Conservation (phyloP, 53 echinoderm and acorn worm genomes). For the Paracentrotus lividus region DNA sequence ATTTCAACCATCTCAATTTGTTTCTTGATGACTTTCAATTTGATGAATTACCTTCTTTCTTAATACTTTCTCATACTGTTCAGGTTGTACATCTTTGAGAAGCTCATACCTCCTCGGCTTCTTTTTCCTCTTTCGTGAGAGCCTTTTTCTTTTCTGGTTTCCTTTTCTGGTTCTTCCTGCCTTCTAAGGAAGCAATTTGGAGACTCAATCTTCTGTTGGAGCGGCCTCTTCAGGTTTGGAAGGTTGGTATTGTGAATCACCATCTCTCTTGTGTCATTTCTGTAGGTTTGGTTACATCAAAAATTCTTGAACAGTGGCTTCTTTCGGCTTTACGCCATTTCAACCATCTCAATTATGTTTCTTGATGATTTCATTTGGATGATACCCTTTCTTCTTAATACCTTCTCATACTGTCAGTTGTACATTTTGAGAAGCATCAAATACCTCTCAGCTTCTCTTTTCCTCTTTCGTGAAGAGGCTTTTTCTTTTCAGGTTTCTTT, state of each 20-base stretch:
- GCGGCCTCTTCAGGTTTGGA: background rate
- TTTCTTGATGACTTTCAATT: conserved; percentile 67
- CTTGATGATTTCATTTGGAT: conserved; percentile 73
- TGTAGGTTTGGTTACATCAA: conserved; percentile 45
- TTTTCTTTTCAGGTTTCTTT: background rate
- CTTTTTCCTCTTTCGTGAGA: too few species aligned
- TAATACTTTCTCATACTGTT: conserved; percentile 69
- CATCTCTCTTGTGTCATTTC: conserved; percentile 60
- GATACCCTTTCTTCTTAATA: conserved; percentile 73
- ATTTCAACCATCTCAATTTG: conserved; percentile 50
- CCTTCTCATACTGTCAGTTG: conserved; percentile 77
- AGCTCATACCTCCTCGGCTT: conserved; percentile 3
- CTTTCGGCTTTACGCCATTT: conserved; percentile 71
- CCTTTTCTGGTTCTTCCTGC: too few species aligned
- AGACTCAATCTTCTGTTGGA: conserved; percentile 21
- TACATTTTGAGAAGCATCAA: conserved; percentile 86
- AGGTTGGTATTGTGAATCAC: background rate
- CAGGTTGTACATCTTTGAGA: conserved; percentile 40
- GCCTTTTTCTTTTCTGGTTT: conserved; percentile 34
- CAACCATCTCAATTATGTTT: conserved; percentile 79
- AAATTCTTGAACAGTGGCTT: conserved; percentile 71
- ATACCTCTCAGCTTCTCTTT: conserved; percentile 72
- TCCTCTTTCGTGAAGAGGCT: conserved; percentile 56
- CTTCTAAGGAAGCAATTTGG: too few species aligned
- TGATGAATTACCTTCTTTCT: conserved; percentile 62